Evolutionary conservation across 2,113 vertebrate species (phyloP).

Genomic region (Synodontis membranacea): DNA sequence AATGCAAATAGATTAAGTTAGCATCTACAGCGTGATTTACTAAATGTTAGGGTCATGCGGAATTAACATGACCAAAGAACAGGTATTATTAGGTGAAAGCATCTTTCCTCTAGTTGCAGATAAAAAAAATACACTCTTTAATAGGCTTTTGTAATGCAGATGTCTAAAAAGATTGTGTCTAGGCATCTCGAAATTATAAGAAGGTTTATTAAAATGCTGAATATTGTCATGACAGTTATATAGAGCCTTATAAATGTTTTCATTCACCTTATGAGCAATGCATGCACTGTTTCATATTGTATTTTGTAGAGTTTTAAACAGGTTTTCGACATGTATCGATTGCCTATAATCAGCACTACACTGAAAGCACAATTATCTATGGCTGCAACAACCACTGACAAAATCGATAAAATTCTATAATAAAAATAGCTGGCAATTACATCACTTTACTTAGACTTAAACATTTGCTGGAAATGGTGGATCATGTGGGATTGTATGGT

Average conservation of each 20-base stretch:
- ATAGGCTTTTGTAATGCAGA: not conserved
- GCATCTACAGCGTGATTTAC: not conserved
- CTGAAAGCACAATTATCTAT: not conserved
- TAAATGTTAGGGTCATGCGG: not conserved
- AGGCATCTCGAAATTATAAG: not conserved
- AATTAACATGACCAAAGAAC: not conserved
- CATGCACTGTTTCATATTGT: not conserved
- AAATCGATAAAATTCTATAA: not conserved
- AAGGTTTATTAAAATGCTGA: not conserved
- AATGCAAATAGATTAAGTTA: not conserved
- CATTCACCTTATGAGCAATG: not conserved
- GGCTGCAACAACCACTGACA: not conserved
- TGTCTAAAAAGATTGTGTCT: not conserved
- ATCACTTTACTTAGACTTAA: not conserved
- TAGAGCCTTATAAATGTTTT: not conserved
- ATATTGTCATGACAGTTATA: not conserved
- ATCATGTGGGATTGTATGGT: too few relatives aligned
- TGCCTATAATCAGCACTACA: not conserved
- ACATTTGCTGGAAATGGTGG: not conserved
- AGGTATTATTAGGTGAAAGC: not conserved
- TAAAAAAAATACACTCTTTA: not conserved
- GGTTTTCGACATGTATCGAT: not conserved
- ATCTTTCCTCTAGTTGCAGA: not conserved
- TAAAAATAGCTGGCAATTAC: not conserved
- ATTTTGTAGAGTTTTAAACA: not conserved